Evolutionary conservation across 2,888 invertebrate species (phyloP).

Genomic region (Amiota communis): DNA sequence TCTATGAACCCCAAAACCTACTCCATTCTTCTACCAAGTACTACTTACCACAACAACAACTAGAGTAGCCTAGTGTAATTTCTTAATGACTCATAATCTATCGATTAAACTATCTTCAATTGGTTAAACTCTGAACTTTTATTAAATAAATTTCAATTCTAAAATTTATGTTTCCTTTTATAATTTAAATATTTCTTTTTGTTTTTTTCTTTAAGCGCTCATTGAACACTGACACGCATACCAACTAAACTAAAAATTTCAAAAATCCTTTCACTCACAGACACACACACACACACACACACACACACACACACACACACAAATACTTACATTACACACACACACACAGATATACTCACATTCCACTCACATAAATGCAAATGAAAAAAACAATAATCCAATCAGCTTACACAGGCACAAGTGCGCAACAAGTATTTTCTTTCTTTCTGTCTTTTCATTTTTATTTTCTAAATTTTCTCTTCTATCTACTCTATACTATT

Average conservation of each 20-base stretch:
- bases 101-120: slow-evolving; percentile 4
- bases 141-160: slow-evolving; percentile 22
- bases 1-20: background rate
- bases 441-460: slow-evolving; percentile 21
- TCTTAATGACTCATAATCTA: background rate
- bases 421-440: slow-evolving; percentile 5
- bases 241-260: background rate
- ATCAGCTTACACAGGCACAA: slow-evolving; percentile 14
- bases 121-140: slow-evolving; percentile 16
- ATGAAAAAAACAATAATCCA: slow-evolving; percentile 32
- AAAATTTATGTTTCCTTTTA: slow-evolving; percentile 29
- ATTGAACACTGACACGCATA: slow-evolving; percentile 39
- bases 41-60: slow-evolving; percentile 35
- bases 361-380: slow-evolving; percentile 29
- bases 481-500: slow-evolving; percentile 35
- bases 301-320: background rate
- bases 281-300: background rate
- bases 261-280: slow-evolving; percentile 5
- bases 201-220: slow-evolving; percentile 39
- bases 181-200: slow-evolving; percentile 32
- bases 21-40: background rate
- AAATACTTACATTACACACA: slow-evolving; percentile 31
- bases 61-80: slow-evolving; percentile 35
- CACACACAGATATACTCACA: background rate
- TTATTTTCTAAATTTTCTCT: slow-evolving; percentile 36